Evolutionary conservation across 2,113 vertebrate species (phyloP).

Genomic region (Zapornia atra): DNA sequence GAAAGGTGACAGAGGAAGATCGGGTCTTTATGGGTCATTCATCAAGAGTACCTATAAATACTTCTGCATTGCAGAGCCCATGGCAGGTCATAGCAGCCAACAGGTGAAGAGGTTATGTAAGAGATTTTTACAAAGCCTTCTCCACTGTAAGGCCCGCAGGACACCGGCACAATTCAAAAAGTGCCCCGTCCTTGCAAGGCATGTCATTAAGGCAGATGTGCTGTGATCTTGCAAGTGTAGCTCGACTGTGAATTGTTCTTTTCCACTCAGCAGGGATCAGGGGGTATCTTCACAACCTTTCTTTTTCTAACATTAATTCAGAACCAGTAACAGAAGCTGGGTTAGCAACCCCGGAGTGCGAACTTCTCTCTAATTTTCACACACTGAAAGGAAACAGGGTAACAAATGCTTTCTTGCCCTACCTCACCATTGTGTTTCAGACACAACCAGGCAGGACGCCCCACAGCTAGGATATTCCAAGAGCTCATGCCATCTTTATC

Average conservation of each 20-base stretch:
- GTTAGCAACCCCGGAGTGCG: neutral
- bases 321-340: neutral
- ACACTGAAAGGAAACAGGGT: neutral
- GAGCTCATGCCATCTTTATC: neutral
- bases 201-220: neutral
- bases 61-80: neutral
- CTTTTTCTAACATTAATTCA: neutral
- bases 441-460: neutral
- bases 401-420: neutral
- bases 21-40: neutral
- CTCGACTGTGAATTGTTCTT: neutral
- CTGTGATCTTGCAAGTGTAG: neutral
- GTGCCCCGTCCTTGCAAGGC: neutral
- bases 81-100: neutral
- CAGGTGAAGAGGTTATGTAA: conserved; percentile 5
- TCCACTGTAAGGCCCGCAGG: neutral
- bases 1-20: neutral
- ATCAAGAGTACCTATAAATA: neutral
- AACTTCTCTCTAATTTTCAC: neutral
- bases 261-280: conserved; percentile 32
- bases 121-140: neutral
- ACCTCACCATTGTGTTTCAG: neutral
- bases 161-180: neutral
- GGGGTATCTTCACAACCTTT: neutral
- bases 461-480: neutral